A percentile compares a stretch with the other conserved stretches of the same genome.
Evolutionary conservation across 2,797 vertebrate genomes (phyloP).

Genomic region (Eidolon dupreanum): DNA sequence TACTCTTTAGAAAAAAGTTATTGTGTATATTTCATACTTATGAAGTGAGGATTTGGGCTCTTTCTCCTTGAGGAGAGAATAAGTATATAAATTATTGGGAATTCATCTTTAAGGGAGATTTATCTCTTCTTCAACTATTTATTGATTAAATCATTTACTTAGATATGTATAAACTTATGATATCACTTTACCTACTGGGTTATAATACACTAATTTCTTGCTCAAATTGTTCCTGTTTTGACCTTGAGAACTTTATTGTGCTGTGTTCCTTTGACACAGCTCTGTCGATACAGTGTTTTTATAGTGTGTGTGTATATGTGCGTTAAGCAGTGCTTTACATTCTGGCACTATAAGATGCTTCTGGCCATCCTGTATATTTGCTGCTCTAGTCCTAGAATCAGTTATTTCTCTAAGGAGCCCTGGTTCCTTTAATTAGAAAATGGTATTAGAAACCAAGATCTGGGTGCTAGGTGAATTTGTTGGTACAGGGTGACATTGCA

Average conservation of each 20-base stretch:
- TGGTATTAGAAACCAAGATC: not conserved
- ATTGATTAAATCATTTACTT: not conserved
- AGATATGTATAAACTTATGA: not conserved
- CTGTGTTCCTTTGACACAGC: not conserved
- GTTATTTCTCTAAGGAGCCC: not conserved
- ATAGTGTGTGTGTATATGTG: not conserved
- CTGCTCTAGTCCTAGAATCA: not conserved
- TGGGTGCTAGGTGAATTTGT: not conserved
- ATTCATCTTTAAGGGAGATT: not conserved
- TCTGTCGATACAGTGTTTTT: not conserved
- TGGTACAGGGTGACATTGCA: rapidly evolving
- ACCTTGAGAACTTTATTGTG: not conserved
- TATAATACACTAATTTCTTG: not conserved
- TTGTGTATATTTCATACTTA: not conserved
- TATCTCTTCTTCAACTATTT: not conserved
- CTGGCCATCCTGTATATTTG: not conserved
- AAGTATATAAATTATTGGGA: not conserved
- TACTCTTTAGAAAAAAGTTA: not conserved
- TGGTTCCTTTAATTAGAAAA: not conserved
- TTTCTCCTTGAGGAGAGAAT: not conserved
- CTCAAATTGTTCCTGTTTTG: not conserved
- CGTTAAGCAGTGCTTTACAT: not conserved
- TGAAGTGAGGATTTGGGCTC: not conserved
- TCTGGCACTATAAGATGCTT: not conserved
- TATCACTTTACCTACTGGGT: not conserved